Evolutionary conservation across 1,140 invertebrate species (phyloP).

Genomic region (Heliothis subflexa): DNA sequence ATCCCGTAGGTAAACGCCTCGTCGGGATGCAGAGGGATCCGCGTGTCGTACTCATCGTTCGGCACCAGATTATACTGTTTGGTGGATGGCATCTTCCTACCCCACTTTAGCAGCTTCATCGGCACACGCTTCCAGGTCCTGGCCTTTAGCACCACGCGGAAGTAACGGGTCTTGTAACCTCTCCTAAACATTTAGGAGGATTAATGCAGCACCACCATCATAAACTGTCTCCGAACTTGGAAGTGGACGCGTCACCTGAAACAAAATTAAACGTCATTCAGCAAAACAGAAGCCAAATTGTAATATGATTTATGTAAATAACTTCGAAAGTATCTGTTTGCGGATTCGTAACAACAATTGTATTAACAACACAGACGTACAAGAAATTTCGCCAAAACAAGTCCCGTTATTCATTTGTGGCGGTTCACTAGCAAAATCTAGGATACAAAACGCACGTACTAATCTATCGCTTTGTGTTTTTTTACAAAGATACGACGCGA

Average conservation of each 20-base stretch:
- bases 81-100: constrained; percentile 92
- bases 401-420: not conserved
- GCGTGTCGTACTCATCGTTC: constrained; percentile 97
- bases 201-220: constrained; percentile 39
- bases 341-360: too few species aligned
- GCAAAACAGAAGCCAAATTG: too few species aligned
- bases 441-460: constrained; percentile 17
- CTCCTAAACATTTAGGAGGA: constrained; percentile 74
- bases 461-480: constrained; percentile 47
- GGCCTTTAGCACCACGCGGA: constrained; percentile 70
- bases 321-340: too few species aligned
- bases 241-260: not conserved
- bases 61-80: constrained; percentile 97
- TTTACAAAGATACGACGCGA: constrained; percentile 43
- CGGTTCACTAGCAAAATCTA: not conserved
- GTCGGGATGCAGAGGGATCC: constrained; percentile 97
- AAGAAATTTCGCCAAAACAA: not conserved
- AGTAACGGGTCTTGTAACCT: constrained; percentile 67
- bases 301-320: too few species aligned
- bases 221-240: constrained; percentile 8
- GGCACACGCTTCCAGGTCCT: constrained; percentile 73
- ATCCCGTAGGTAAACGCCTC: constrained; percentile 99
- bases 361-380: not conserved
- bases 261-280: not conserved
- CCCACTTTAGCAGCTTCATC: constrained; percentile 80